Evolutionary conservation across 2,113 vertebrate genomes (phyloP).

Genomic region (Sitta europaea): DNA sequence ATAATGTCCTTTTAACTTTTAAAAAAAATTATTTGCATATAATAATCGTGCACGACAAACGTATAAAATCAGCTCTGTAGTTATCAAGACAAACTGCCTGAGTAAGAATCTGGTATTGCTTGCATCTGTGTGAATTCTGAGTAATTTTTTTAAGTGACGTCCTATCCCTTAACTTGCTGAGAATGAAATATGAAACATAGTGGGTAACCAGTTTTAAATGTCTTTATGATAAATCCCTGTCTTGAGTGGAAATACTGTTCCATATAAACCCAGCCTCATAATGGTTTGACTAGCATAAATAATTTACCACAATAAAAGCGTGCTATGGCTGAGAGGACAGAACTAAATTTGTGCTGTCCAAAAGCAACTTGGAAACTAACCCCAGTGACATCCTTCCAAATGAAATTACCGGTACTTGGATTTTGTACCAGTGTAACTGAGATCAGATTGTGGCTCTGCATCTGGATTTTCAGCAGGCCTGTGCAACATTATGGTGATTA

Average conservation of each 20-base stretch:
- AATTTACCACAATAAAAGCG: neutral
- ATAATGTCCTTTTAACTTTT: neutral
- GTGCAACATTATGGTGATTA: slow-evolving; percentile 37
- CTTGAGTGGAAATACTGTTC: neutral
- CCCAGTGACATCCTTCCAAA: slow-evolving; percentile 25
- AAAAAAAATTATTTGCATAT: neutral
- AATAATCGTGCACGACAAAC: neutral
- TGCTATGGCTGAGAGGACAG: neutral
- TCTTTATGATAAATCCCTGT: neutral
- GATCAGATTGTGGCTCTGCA: slow-evolving; percentile 37
- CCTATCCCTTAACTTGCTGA: neutral
- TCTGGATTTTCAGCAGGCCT: slow-evolving; percentile 46
- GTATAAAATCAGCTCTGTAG: neutral
- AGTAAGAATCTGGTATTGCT: neutral
- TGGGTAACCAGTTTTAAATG: neutral
- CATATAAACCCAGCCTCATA: neutral
- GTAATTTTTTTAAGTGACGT: neutral
- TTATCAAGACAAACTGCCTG: neutral
- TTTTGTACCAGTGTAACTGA: neutral
- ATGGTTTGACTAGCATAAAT: neutral
- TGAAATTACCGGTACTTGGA: slow-evolving; percentile 37
- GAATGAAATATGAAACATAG: neutral
- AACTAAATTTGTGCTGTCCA: neutral
- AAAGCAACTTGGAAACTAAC: slow-evolving; percentile 15
- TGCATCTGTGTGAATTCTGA: neutral